Evolutionary conservation across 1,140 invertebrate species (phyloP), one percentile per base, ranked within the genome.

Genomic region (Fopius arisanus): DNA sequence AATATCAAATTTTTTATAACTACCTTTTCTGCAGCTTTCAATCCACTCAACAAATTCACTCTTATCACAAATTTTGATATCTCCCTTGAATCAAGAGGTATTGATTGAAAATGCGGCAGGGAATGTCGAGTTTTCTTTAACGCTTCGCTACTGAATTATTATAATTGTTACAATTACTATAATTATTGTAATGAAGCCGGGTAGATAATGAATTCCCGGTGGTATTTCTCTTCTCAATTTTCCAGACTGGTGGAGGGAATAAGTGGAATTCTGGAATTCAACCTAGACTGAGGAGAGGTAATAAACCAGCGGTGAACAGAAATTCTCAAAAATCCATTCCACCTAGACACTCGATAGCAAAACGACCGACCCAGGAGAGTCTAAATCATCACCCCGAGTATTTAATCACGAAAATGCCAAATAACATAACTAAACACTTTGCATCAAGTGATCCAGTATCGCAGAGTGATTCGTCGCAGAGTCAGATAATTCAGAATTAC

Each of bases 401-500:
- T 23, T 77, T 77, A 28, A 48, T 79, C 3, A 65, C 78, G 21
- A 79, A 77, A 74, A 75, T 78, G n/a, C 51, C 81, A 26, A 80
- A 75, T 16, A 79, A 75, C 62, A 48, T 79, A 1, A 78, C 79
- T 0, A 80, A 79, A 43, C 79, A 81, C 59, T 81, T 83, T 29
- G 71, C 77, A 2, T 54, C 66, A 3, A 77, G 54, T 12, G 48
- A 19, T 70, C 23, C 51, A 51, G 51, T 37, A 7, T 31, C 75
- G 67, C 28, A 28, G 54, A 5, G 23, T 21, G 37, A 67, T 16
- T 43, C 37, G 9, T 59, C 77, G 2, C 78, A 82, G 62, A 83
- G 79, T 73, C 77, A 81, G 31, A 70, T 80, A 0, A 78, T 86
- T 19, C 80, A 80, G 68, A 84, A 84, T 66, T 86, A 86, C 48